Evolutionary conservation across 2,797 vertebrate species (phyloP), one percentile per base, ranked within the genome.

Genomic region (Heliangelus exortis): DNA sequence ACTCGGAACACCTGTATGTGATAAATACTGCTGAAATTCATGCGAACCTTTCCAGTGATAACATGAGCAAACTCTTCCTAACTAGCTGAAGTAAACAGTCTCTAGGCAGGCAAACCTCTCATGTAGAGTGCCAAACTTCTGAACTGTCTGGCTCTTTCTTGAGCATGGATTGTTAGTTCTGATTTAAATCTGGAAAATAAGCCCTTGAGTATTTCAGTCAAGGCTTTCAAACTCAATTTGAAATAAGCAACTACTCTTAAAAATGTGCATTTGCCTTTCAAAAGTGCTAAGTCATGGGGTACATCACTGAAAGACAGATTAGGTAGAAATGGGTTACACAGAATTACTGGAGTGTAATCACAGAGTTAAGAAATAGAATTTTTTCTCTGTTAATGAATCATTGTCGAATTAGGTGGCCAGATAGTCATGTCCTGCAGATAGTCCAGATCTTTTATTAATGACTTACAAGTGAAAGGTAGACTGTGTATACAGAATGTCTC

Each of bases 51-150:
- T 76, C 54, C 18, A 75, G 19, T n/a, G 39, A 51, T 34, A 72
- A 36, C 31, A 66, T 43, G 6, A 80, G 6, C 19, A 94, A 53
- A 6, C 7, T 21, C 3, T 61, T 92, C 43, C 15, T 89, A 96
- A 92, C 75, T 80, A 96, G 39, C 58, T 94, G 87, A 91, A 95
- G 29, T 74, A 87, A 96, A 87, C 84, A 82, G 55, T 84, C 82
- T 95, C 74, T 73, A 89, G 81, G 55, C 82, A 76, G 81, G 65
- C 61, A 95, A 76, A 59, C 25, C 18, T 66, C 9, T 57, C 8
- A 19, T 4, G 14, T 15, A 87, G 19, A 9, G 15, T 84, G 19
- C 9, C 47, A 78, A 73, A 85, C 13, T 75, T 57, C 17, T 21
- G 12, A 66, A 39, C 75, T 72, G 65, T 69, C 65, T 68, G 4